A percentile compares a stretch with the other conserved stretches of the same genome.
Evolutionary conservation across 2,797 vertebrate genomes (phyloP).

Genomic region (Liasis olivaceus): DNA sequence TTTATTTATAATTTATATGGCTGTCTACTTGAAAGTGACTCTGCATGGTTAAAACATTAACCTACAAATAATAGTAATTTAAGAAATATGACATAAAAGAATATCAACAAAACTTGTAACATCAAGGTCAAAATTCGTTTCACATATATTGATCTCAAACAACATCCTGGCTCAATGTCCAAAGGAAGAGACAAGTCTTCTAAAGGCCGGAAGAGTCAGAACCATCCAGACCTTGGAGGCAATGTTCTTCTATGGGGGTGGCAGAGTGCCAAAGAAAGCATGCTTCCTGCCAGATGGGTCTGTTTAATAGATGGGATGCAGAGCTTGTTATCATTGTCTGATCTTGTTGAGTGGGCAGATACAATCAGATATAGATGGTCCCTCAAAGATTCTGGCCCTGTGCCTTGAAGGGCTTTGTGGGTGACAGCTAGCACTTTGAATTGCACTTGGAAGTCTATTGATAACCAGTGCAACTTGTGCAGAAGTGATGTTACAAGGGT

Average conservation of each 20-base stretch:
- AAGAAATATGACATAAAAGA: neutral
- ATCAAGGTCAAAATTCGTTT: neutral
- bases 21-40: neutral
- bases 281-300: neutral
- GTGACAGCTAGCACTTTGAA: neutral
- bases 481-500: neutral
- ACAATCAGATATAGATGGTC: no score
- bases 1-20: neutral
- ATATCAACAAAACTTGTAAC: neutral
- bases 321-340: neutral
- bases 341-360: neutral
- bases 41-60: neutral
- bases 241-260: neutral
- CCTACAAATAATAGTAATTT: neutral
- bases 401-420: neutral
- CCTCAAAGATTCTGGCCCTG: neutral
- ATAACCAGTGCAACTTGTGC: neutral
- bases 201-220: neutral
- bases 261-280: neutral
- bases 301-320: neutral
- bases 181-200: neutral
- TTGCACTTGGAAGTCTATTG: neutral
- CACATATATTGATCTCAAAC: neutral
- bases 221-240: neutral
- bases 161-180: neutral